Base-by-base conservation (phyloP, 37 sponge, comb jelly and placozoan species). In the Bolinopsis microptera region DNA sequence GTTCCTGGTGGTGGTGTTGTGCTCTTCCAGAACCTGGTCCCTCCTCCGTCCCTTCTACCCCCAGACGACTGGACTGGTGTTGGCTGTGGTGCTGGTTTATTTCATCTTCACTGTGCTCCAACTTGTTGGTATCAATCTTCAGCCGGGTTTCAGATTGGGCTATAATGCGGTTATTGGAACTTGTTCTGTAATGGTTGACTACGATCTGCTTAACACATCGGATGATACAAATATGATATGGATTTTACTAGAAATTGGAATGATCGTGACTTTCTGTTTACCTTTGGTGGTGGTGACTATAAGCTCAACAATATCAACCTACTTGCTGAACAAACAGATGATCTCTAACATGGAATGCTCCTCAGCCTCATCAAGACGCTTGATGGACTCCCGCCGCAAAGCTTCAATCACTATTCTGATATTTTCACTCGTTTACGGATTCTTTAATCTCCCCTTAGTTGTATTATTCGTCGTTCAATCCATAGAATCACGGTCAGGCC, bases 1-100 rank as follows among this genome's bases (percentile, higher is more conserved):
- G 32, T 72, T 30, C 26, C 75, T 72, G 5, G 75, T 72, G 75
- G 75, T 72, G 75, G 75, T 28, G 75, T 28, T 72, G 75, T 30
- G 31, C 26, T 5, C 5, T 24, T 72, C 75, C 75, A n/a, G 75
- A 24, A 72, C 75, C 5, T n/a, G 31, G 31, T 72, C 3, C 75
- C 75, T 72, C 26, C 75, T 72, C 75, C 13, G 75, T 8, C 75
- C 75, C 75, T 72, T 72, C 75, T 24, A 8, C 18, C 75, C 27
- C 3, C 75, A 72, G 75, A 72, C 13, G 3, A 18, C 61, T 13
- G 9, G 61, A 48, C 61, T 48, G 9, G 18, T 72, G 31, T n/a
- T n/a, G 31, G 5, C 75, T n/a, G 75, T 72, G 3, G 75, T 72
- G 32, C 31, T 28, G 31, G 32, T 2, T n/a, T n/a, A 30, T 21